Evolutionary conservation across 2,113 vertebrate species (phyloP), one percentile per base, ranked within the genome.

Genomic region (Tringa solitaria): DNA sequence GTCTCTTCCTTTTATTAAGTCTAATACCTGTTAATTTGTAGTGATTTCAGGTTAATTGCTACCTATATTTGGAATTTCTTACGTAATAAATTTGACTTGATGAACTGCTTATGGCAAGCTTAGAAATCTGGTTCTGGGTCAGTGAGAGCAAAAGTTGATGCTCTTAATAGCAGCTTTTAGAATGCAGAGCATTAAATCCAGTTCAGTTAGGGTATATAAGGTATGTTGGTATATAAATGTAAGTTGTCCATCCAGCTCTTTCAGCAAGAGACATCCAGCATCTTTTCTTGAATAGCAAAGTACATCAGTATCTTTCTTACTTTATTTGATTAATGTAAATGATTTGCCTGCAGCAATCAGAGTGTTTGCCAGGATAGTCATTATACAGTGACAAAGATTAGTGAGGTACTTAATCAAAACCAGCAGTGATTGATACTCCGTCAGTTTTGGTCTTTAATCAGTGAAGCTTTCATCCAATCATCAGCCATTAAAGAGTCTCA

Each of bases 381-480:
- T 97, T 97, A 96, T 90, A 90, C 85, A 48, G 87, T 95, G 97
- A 97, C 96, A 97, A 91, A 96, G 96, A 97, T 96, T 95, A 96
- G 96, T 94, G 85, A 84, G 90, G 94, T 92, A 93, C 93, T 94
- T 97, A 97, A 97, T 97, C 96, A 97, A 96, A 97, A 84, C 6
- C 74, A 95, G 70, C 96, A 95, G 86, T 97, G 96, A 98, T 94
- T 97, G 97, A 97, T 97, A 91, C 80, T 93, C 88, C 26, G 15
- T 96, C 97, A 95, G 82, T 85, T 92, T 84, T 93, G 89, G 89
- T 92, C 91, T 95, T 97, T 96, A 97, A 97, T 97, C 96, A 97
- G 95, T 48, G 65, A 93, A 93, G 91, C 83, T 97, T 95, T 95
- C 94, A 89, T 94, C 91, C 90, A 96, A 91, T 95, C 95, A 94